Conservation (phyloP, 2,113 vertebrate species). For the Corythornis cristatus region DNA sequence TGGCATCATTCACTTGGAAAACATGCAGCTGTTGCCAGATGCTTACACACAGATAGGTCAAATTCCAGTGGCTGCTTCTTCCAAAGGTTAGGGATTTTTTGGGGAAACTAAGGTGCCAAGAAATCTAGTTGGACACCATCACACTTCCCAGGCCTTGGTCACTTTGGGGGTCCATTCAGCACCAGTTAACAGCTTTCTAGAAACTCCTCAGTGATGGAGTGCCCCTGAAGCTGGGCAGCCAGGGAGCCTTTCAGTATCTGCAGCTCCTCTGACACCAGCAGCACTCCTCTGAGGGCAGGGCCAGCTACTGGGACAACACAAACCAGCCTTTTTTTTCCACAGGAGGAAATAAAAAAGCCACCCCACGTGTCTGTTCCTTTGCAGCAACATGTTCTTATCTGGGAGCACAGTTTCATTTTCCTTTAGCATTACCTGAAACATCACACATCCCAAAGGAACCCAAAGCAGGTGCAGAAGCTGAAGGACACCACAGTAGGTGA, state of each 20-base stretch:
- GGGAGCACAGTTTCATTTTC: not conserved
- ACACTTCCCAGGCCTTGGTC: not conserved
- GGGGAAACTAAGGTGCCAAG: not conserved
- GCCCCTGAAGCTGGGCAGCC: not conserved
- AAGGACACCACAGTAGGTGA: not conserved
- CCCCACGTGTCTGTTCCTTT: not conserved
- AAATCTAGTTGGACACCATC: not conserved
- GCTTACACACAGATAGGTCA: not conserved
- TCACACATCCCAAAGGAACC: not conserved
- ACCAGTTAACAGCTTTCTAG: not conserved
- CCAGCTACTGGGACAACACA: not conserved
- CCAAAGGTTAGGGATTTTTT: not conserved
- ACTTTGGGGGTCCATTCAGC: not conserved
- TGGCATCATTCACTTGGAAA: not conserved
- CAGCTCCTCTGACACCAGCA: not conserved
- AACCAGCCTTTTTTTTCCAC: not conserved
- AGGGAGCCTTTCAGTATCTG: too few species aligned
- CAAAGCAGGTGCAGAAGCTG: fast-evolving
- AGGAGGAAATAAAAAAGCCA: fast-evolving
- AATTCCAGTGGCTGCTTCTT: not conserved
- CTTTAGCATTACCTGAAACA: not conserved
- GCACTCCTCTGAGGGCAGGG: not conserved
- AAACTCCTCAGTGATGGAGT: not conserved
- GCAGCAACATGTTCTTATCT: fast-evolving
- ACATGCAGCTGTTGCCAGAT: not conserved